Evolutionary conservation across 2,888 invertebrate genomes (phyloP).

Genomic region (Pharmacophagus antenor): DNA sequence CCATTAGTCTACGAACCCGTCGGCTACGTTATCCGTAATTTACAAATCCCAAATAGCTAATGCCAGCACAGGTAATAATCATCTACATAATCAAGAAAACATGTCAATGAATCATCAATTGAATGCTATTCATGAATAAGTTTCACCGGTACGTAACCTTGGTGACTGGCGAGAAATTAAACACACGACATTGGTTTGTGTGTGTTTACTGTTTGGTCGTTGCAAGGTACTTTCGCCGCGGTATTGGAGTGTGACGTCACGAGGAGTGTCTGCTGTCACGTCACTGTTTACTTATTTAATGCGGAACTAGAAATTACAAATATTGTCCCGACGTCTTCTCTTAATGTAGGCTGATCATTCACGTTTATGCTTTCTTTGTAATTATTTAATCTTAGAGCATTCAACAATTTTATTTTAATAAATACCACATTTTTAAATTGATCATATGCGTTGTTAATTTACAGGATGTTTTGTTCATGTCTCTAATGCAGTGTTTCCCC

Average conservation of each 20-base stretch:
- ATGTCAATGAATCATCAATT: slow-evolving; percentile 17
- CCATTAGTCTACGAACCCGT: slow-evolving; percentile 18
- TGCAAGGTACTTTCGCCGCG: slow-evolving; percentile 31
- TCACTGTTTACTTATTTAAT: slow-evolving; percentile 24
- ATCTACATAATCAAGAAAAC: neutral
- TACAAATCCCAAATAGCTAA: neutral
- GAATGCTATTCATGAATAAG: slow-evolving; percentile 19
- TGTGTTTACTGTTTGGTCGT: slow-evolving; percentile 23
- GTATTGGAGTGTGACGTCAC: slow-evolving; percentile 24
- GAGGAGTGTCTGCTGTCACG: slow-evolving; percentile 17
- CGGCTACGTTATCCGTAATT: slow-evolving; percentile 4
- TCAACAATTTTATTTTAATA: no score
- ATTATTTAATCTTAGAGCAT: no score
- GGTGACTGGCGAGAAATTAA: slow-evolving; percentile 25
- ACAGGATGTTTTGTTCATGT: no score
- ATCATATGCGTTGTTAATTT: no score
- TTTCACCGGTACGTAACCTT: slow-evolving; percentile 27
- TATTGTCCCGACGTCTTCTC: slow-evolving; percentile 17
- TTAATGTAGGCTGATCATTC: neutral
- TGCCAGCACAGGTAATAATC: neutral
- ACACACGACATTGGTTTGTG: slow-evolving; percentile 17
- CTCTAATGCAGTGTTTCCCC: no score
- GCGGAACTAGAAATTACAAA: slow-evolving; percentile 23
- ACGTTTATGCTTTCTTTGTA: no score
- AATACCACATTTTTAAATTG: no score